A percentile compares a stretch with the other conserved stretches of the same genome.
phyloP scores from a whole-genome alignment of 2,113 vertebrate genomes.

The Xenopus borealis region DNA sequence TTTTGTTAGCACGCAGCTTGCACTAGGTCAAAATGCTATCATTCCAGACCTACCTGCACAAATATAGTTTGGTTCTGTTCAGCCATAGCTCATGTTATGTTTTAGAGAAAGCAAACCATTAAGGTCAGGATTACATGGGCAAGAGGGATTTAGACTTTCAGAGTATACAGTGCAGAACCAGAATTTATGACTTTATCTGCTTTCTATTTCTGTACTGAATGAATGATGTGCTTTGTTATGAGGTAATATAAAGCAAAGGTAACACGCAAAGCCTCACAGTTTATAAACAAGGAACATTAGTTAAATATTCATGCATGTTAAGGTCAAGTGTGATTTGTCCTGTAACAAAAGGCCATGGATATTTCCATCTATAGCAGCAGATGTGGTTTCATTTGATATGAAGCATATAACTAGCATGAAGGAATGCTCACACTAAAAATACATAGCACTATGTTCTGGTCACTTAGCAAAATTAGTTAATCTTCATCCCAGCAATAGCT shows the following conservation, averaged over 20 bases:
- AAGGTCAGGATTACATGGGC: no score
- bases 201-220: not conserved
- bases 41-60: no score
- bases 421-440: slow-evolving; percentile 51
- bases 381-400: slow-evolving; percentile 13
- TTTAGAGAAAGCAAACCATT: no score
- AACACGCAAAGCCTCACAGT: not conserved
- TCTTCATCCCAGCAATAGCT: slow-evolving; percentile 66
- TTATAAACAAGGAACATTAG: not conserved
- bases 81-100: no score
- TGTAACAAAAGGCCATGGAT: not conserved
- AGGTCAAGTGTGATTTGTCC: not conserved
- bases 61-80: no score
- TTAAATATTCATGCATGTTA: not conserved
- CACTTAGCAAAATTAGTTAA: slow-evolving; percentile 55
- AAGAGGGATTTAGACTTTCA: not conserved
- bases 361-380: slow-evolving; percentile 37
- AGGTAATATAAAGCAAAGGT: not conserved
- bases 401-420: slow-evolving; percentile 39
- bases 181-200: slow-evolving; percentile 3
- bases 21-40: no score
- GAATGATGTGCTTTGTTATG: not conserved
- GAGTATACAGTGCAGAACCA: not conserved
- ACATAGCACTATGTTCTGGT: slow-evolving; percentile 58
- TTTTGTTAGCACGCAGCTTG: no score